phyloP scores from a whole-genome alignment of 2,797 vertebrate genomes.

The Naso thynnoides region DNA sequence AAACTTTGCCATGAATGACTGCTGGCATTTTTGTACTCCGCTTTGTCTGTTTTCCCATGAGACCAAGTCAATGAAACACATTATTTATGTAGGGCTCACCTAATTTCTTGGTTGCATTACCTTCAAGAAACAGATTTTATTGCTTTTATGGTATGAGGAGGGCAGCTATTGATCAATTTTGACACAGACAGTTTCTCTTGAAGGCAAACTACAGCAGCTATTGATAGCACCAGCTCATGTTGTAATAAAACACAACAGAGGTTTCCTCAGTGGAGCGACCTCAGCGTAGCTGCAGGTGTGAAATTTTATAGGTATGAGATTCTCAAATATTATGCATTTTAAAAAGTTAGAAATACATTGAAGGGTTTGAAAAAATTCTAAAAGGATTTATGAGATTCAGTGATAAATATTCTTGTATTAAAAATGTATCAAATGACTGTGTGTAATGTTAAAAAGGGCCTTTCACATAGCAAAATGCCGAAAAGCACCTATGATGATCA shows the following conservation, averaged over 20 bases:
- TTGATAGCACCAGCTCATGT: slow-evolving; percentile 20
- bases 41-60: slow-evolving; percentile 69
- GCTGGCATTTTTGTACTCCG: slow-evolving; percentile 64
- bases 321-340: not conserved
- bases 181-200: slow-evolving; percentile 61
- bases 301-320: not conserved
- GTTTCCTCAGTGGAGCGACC: not conserved
- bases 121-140: slow-evolving; percentile 77
- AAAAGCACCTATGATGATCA: not conserved
- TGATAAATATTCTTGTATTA: not conserved
- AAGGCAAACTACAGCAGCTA: slow-evolving; percentile 32
- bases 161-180: slow-evolving; percentile 64
- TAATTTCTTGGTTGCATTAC: slow-evolving; percentile 61
- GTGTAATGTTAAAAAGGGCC: not conserved
- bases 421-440: not conserved
- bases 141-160: slow-evolving; percentile 71
- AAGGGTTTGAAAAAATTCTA: not conserved
- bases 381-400: not conserved
- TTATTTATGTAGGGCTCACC: slow-evolving; percentile 75
- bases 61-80: slow-evolving; percentile 80
- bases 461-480: not conserved
- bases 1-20: slow-evolving; percentile 51
- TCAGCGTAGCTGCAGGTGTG: not conserved
- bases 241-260: slow-evolving; percentile 13
- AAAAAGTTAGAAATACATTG: not conserved